Conservation (phyloP, 30 jellyfish, hydroid and myxozoan species). For the Clytia hemisphaerica region DNA sequence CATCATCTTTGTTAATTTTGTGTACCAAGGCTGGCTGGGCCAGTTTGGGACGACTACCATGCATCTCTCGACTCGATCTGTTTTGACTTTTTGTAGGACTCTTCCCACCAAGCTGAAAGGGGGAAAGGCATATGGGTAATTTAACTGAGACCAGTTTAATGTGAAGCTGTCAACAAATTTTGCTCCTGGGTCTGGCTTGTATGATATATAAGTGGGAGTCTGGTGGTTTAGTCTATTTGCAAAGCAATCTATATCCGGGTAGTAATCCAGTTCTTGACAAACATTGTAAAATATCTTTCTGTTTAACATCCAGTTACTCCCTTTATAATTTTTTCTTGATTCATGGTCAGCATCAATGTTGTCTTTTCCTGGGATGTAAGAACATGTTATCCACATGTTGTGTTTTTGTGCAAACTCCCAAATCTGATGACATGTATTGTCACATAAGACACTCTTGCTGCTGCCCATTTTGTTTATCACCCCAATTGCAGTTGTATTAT, state of each 20-base stretch:
- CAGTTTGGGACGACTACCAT: constrained; percentile 46
- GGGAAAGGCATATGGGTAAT: too few species aligned
- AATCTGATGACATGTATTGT: not conserved
- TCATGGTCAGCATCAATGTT: constrained; percentile 31
- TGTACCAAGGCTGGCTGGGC: constrained; percentile 71
- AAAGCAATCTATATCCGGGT: constrained; percentile 36
- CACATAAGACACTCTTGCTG: constrained; percentile 12
- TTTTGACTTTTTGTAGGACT: constrained; percentile 20
- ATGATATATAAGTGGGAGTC: constrained; percentile 19
- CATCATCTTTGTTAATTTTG: constrained; percentile 9
- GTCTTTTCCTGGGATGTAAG: constrained; percentile 37
- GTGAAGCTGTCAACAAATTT: constrained; percentile 21
- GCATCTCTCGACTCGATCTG: constrained; percentile 47
- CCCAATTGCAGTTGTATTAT: constrained; percentile 48
- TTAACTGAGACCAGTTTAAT: constrained; percentile 13
- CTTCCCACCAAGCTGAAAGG: too few species aligned
- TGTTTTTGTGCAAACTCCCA: constrained; percentile 30
- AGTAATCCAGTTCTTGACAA: not conserved
- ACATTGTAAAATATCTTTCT: constrained; percentile 10
- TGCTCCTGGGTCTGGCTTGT: constrained; percentile 34
- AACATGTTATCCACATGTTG: constrained; percentile 30
- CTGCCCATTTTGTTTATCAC: constrained; percentile 49
- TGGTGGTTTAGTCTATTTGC: constrained; percentile 23
- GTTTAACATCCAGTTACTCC: constrained; percentile 40
- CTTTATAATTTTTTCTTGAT: too few species aligned